These are phyloP conservation scores for Pseudochaenichthys georgianus DNA, from an alignment of 2,797 vertebrate species.

Conservation along the genomic window DNA sequence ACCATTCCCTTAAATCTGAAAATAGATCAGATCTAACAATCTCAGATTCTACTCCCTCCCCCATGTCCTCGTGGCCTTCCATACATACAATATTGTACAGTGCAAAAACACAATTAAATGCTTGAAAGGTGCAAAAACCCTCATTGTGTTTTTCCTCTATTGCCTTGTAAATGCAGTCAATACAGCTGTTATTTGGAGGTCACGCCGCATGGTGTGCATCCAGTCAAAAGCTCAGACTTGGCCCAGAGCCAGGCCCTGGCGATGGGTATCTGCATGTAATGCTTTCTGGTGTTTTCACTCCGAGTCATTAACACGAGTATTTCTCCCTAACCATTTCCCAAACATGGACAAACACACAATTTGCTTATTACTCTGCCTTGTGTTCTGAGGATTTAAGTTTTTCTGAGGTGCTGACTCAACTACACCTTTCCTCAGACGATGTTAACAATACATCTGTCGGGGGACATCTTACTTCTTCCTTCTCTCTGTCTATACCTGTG, in stretches of 20 bases:
- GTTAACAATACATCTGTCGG: slow-evolving; percentile 15
- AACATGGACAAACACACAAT: slow-evolving; percentile 31
- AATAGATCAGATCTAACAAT: background rate
- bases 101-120: background rate
- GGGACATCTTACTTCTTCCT: too few relatives aligned
- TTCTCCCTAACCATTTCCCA: slow-evolving; percentile 78
- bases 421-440: slow-evolving; percentile 23
- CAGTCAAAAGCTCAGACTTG: slow-evolving; percentile 52
- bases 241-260: slow-evolving; percentile 56
- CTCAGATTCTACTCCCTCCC: background rate
- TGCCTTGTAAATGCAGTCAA: slow-evolving; percentile 18
- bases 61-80: background rate
- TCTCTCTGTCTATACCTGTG: too few relatives aligned
- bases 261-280: slow-evolving; percentile 77
- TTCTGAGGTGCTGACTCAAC: slow-evolving; percentile 57
- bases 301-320: slow-evolving; percentile 75
- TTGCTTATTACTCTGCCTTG: slow-evolving; percentile 15
- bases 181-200: slow-evolving; percentile 48
- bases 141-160: background rate
- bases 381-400: slow-evolving; percentile 58
- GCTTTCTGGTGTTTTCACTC: slow-evolving; percentile 70
- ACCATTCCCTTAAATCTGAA: background rate
- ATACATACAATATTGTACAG: background rate
- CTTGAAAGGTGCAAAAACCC: slow-evolving; percentile 13
- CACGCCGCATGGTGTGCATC: slow-evolving; percentile 41